These are phyloP conservation scores for Galeopsomyia nigrocyanea DNA, from an alignment of 2,888 invertebrate genomes.

Conservation along the genomic window DNA sequence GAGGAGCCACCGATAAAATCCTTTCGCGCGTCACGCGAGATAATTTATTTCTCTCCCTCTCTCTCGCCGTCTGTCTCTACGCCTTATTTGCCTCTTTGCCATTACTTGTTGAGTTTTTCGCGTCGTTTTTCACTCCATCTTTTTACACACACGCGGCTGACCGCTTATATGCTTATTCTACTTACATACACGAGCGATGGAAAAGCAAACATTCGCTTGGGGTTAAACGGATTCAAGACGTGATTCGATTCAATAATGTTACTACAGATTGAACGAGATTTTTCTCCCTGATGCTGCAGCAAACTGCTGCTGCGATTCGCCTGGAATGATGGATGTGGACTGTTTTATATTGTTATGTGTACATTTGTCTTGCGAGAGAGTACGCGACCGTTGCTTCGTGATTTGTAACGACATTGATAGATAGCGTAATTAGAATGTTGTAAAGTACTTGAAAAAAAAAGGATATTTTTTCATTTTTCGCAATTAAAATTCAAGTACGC, in stretches of 20 bases:
- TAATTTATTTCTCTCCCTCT: slow-evolving; percentile 23
- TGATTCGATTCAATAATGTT: slow-evolving; percentile 27
- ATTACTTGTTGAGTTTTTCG: slow-evolving; percentile 30
- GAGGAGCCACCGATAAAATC: slow-evolving; percentile 65
- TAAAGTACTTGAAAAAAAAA: too few relatives aligned
- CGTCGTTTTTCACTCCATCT: slow-evolving; percentile 11
- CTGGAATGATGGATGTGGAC: too few relatives aligned
- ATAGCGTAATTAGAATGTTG: too few relatives aligned
- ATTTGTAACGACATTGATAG: too few relatives aligned
- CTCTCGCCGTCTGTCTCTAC: background rate
- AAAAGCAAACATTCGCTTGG: background rate
- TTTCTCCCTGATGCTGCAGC: too few relatives aligned
- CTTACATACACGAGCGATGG: background rate
- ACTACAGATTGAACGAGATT: background rate
- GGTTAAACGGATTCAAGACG: slow-evolving; percentile 13
- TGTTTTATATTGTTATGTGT: too few relatives aligned
- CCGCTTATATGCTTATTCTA: background rate
- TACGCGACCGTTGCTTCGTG: too few relatives aligned
- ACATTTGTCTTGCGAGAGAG: too few relatives aligned
- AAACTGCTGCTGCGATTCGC: too few relatives aligned
- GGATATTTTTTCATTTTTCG: too few relatives aligned
- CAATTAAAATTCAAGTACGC: too few relatives aligned
- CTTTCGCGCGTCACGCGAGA: slow-evolving; percentile 28
- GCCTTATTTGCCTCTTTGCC: background rate
- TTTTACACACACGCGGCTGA: background rate